A percentile compares a stretch with the other conserved stretches of the same genome.
These are phyloP conservation scores for Lagorchestes hirsutus DNA, from an alignment of 2,797 vertebrate genomes.

Conservation along the genomic window DNA sequence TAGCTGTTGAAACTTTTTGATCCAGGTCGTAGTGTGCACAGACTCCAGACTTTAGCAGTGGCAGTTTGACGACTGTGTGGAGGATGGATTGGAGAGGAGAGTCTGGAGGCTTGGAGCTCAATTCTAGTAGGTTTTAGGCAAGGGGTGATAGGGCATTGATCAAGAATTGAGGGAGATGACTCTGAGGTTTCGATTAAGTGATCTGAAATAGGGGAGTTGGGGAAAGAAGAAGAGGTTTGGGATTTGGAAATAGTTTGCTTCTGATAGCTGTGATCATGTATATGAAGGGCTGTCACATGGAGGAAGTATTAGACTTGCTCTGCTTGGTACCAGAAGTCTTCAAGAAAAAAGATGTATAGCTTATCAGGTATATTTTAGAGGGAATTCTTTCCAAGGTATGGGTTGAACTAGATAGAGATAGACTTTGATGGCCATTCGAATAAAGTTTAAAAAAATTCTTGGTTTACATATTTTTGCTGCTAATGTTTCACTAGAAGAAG, in stretches of 20 bases:
- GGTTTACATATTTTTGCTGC: neutral
- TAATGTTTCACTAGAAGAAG: conserved; percentile 25
- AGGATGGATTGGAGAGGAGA: neutral
- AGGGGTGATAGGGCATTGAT: neutral
- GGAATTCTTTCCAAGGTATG: neutral
- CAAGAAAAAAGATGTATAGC: neutral
- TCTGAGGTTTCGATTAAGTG: neutral
- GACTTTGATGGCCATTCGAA: neutral
- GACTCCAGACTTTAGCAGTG: neutral
- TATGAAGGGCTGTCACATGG: neutral
- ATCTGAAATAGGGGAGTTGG: neutral
- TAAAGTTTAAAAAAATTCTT: neutral
- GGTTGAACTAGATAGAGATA: neutral
- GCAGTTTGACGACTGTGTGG: neutral
- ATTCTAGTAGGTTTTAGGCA: neutral
- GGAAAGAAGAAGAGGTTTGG: neutral
- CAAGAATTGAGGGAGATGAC: neutral
- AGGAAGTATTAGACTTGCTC: neutral
- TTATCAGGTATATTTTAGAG: neutral
- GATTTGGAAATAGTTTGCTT: neutral
- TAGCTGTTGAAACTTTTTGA: neutral
- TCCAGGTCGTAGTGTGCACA: neutral
- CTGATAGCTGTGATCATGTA: neutral
- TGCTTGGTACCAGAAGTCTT: neutral
- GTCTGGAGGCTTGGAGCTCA: neutral